Conservation (phyloP, 1,140 invertebrate genomes). For the Zaprionus lachaisei region DNA sequence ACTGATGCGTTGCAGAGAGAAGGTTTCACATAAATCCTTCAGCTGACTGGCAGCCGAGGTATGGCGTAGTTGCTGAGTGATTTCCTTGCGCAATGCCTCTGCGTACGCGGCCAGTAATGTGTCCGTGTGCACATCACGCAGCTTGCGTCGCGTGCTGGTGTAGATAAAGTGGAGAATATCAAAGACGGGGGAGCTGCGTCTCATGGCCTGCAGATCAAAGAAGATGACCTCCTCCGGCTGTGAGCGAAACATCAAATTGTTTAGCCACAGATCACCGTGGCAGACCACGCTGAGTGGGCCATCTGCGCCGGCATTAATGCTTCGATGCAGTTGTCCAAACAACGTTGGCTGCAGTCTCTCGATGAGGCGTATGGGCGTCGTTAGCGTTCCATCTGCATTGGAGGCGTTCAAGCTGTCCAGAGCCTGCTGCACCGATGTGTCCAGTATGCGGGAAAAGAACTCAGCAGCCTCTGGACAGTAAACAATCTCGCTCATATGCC, state of each 20-base stretch:
- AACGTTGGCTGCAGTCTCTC: conserved; percentile 59
- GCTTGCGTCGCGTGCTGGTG: conserved; percentile 74
- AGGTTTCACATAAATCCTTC: conserved; percentile 47
- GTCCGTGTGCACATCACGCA: conserved; percentile 73
- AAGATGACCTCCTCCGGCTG: conserved; percentile 82
- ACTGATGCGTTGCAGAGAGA: conserved; percentile 68
- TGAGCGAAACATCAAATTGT: conserved; percentile 84
- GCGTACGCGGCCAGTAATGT: conserved; percentile 68
- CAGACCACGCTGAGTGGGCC: conserved; percentile 77
- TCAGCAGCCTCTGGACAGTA: conserved; percentile 74
- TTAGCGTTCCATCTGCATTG: conserved; percentile 69
- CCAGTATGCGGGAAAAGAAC: conserved; percentile 73
- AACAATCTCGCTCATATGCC: conserved; percentile 72
- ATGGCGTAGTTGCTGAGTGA: conserved; percentile 58
- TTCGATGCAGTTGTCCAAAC: conserved; percentile 60
- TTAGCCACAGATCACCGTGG: conserved; percentile 85
- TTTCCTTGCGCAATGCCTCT: conserved; percentile 50
- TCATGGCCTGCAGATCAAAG: conserved; percentile 86
- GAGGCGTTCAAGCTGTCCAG: conserved; percentile 68
- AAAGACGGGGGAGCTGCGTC: conserved; percentile 85
- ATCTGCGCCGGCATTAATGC: conserved; percentile 55
- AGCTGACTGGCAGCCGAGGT: conserved; percentile 51
- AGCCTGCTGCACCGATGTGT: conserved; percentile 75
- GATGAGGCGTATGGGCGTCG: conserved; percentile 64
- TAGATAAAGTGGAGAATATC: conserved; percentile 85